Conservation (phyloP, 1,140 invertebrate genomes). For the Heliconius hermathena region DNA sequence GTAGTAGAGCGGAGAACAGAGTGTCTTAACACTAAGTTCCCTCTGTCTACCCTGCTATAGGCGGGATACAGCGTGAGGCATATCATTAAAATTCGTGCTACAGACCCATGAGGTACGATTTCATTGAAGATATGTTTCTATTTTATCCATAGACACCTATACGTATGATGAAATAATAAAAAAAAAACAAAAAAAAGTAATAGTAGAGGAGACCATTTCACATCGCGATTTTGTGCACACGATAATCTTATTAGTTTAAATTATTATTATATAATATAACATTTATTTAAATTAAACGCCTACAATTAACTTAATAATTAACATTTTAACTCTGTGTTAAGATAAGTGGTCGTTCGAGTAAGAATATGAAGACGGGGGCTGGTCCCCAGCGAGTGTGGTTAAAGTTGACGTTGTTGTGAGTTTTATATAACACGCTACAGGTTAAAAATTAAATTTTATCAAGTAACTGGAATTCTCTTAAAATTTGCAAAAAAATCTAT, state of each 20-base stretch:
- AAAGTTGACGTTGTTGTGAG: slow-evolving; percentile 67
- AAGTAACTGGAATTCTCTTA: background rate
- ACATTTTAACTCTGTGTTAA: slow-evolving; percentile 37
- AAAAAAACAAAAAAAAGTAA: background rate
- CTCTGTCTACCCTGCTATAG: no score
- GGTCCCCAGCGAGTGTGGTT: slow-evolving; percentile 62
- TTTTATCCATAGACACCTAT: background rate
- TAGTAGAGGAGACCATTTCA: background rate
- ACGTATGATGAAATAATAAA: background rate
- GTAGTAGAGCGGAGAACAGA: no score
- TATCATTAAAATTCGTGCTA: no score
- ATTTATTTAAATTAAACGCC: slow-evolving; percentile 44
- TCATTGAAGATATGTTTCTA: background rate
- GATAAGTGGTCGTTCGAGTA: slow-evolving; percentile 45
- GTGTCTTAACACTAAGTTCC: no score
- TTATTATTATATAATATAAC: slow-evolving; percentile 4
- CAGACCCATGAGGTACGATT: no score
- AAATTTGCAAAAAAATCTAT: background rate
- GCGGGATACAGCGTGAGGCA: no score
- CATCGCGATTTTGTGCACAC: background rate
- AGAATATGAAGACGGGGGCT: slow-evolving; percentile 59
- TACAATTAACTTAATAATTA: slow-evolving; percentile 22
- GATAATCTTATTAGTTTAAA: background rate
- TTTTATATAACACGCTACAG: slow-evolving; percentile 52
- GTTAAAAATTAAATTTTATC: background rate